Base-by-base conservation (phyloP, 2,797 vertebrate species). In the Florisuga fusca region DNA sequence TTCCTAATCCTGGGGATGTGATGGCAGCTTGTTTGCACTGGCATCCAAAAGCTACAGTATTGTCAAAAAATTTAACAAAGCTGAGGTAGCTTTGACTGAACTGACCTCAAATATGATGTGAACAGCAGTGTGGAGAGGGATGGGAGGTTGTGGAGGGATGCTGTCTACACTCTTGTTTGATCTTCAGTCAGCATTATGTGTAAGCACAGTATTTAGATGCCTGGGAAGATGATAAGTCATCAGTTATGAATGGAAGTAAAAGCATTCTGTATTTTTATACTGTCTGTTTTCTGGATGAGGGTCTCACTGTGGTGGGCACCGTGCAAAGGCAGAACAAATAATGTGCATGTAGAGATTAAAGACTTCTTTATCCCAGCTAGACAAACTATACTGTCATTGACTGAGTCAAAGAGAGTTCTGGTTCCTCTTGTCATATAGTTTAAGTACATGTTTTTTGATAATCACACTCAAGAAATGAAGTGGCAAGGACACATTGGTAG, bases 11-110 rank as follows among this genome's bases (percentile, higher is more conserved):
- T 69, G 16, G 10, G 12, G 74, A 88, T 84, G 80, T 79, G 80
- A 90, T 90, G 88, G 95, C 88, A 95, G 86, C 84, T 96, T 94
- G 86, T 94, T 95, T 96, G 76, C 88, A 62, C 55, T 95, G 67
- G 78, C 87, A 95, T 90, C 61, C 78, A 89, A 95, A 93, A 92
- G 72, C 57, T 93, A 83, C 71, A 85, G 82, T 58, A 92, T 94
- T 96, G 88, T 95, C 74, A 92, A 79, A 94, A 94, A 87, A n/a
- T 61, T 87, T 85, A 92, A 79, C 53, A 93, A 90, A 88, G 68
- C 73, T 92, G 85, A 83, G 84, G 86, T 94, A 86, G 18, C 80
- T 94, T 93, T 80, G 78, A 86, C 81, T 94, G 87, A 90, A 62
- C 34, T 96, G 95, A 96, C 90, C 91, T 97, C 91, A 94, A 93